Evolutionary conservation across 2,113 vertebrate species (phyloP), one percentile per base, ranked within the genome.

Genomic region (Hypanus sabinus): DNA sequence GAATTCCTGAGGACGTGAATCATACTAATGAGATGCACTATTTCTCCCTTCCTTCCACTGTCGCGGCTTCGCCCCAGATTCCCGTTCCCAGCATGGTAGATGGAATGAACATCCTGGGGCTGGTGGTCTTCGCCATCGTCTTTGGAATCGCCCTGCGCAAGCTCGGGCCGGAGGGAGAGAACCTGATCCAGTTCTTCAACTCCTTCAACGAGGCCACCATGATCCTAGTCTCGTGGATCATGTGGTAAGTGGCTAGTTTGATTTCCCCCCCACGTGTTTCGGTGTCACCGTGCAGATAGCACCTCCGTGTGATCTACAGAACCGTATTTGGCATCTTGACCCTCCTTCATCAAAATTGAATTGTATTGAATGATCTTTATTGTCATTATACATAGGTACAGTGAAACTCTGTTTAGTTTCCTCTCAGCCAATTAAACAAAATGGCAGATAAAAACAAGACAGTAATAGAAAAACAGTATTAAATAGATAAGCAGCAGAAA

Each of bases 181-280:
- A 97, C 94, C 97, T 99, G 33, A 98, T 98, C 94, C 96, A 95
- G 92, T 98, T 99, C 95, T 98, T 99, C 95, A 98, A 97, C 95
- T 97, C 98, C 94, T 99, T 99, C 94, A 99, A 99, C 0, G 98
- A 98, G 24, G 98, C 98, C 95, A 98, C 98, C 94, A 99, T 99
- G 98, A 97, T 99, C 87, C 96, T 99, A 94, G 98, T 99, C 12
- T 97, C 97, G 94, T 99, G 98, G 98, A 98, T 99, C 96, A 99
- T 99, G 98, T 99, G 98, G 98, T 99, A 96, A 95, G 97, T 94
- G 57, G 46, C 12, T 0, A 2, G 11, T 46, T 12, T 80, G 79
- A 46, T 55, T 85, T 57, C 1, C 24, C 27, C 46, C 18, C 14
- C 46, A 16, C 14, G 57, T 62, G 5, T 12, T 60, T 27, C 3